Percentiles rank a stretch among this genome's conserved stretches.
phyloP scores from a whole-genome alignment of 2,888 invertebrate genomes.

The Diploptera punctata region DNA sequence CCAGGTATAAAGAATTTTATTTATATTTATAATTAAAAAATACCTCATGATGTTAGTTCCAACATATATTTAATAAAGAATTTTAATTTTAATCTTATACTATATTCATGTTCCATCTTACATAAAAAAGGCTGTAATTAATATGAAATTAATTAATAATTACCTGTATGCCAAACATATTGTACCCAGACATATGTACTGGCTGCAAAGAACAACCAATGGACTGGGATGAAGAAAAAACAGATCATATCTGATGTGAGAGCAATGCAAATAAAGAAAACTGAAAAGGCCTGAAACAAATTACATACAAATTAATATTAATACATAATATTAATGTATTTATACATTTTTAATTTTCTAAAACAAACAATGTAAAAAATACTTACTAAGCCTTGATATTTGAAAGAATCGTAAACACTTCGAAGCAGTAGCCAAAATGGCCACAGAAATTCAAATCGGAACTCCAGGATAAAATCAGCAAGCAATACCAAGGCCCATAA shows the following conservation, averaged over 20 bases:
- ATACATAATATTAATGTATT: conserved; percentile 3
- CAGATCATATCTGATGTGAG: conserved; percentile 98
- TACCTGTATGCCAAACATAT: conserved; percentile 97
- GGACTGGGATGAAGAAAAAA: conserved; percentile 98
- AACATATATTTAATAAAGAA: too few species aligned
- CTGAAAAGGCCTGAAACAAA: conserved; percentile 87
- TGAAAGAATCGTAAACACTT: conserved; percentile 96
- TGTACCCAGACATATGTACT: conserved; percentile 99
- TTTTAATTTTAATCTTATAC: too few species aligned
- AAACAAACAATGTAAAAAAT: conserved; percentile 28
- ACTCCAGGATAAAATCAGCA: conserved; percentile 96
- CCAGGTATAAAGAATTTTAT: too few species aligned
- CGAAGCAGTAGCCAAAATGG: conserved; percentile 96
- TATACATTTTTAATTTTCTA: not conserved
- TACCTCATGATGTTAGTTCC: too few species aligned
- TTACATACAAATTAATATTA: conserved; percentile 19
- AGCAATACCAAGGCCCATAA: conserved; percentile 94
- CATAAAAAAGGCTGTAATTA: too few species aligned
- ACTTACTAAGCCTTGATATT: conserved; percentile 96
- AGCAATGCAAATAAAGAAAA: conserved; percentile 97
- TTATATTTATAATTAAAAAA: too few species aligned
- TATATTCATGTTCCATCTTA: too few species aligned
- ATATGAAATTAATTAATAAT: too few species aligned
- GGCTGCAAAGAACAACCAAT: conserved; percentile 97
- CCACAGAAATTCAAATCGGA: conserved; percentile 99